Base-by-base conservation (phyloP, 2,888 invertebrate species). In the Ormyrus nitidulus region DNA sequence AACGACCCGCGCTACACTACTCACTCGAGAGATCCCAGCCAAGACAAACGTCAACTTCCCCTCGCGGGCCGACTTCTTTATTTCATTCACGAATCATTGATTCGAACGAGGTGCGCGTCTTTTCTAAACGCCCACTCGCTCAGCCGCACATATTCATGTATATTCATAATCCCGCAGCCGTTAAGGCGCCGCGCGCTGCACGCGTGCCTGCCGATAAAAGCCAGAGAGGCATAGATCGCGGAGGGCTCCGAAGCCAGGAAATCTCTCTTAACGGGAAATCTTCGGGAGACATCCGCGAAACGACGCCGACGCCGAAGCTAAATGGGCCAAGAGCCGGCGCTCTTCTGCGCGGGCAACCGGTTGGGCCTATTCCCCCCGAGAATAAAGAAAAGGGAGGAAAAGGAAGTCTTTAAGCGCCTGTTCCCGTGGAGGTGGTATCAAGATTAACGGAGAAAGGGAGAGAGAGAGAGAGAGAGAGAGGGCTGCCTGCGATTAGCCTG, bases 401-500 rank as follows among this genome's bases (percentile, higher is more conserved):
- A 62, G 71, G 66, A 71, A 66, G 80, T 80, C 80, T 65, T 71
- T 80, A 76, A 71, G 64, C 61, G 58, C 70, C 48, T 66, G 71
- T 66, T 64, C 64, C 53, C 80, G 59, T 46, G 13, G 51, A 9
- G 48, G 66, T 59, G 80, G 81, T 82, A 84, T 84, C 84, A 79
- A 83, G 84, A 83, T 84, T 82, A 83, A 34, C 34, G 34, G 34
- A 34, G 34, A 84, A 85, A 82, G 84, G 81, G 44, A 61, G 49
- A 11, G 44, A 49, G 62, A n/a, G 19, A 48, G 65, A 44, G 34
- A 54, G 74, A 81, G 79, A 81, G 83, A 79, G 83, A 85, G 84
- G 83, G 84, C 84, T 19, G 48, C 59, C 7, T 59, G 58, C 5
- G 87, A 88, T 88, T 86, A 88, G 86, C 85, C 83, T 88, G 86